Base-by-base conservation (phyloP, 2,888 invertebrate genomes). In the Lycaena phlaeas region DNA sequence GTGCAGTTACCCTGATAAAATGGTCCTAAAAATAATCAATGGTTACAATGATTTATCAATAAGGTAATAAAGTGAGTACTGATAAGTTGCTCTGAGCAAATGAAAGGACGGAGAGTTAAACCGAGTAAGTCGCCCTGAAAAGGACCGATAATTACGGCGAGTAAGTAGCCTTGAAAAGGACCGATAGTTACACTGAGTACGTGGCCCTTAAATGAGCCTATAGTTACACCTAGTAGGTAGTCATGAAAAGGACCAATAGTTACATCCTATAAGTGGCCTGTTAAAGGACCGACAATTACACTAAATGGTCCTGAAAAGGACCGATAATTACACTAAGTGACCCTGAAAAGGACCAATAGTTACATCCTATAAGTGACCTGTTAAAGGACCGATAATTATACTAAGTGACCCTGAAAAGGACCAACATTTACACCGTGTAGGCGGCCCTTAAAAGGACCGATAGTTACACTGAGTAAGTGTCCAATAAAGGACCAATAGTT, bases 1-100 rank as follows among this genome's bases (percentile, higher is more conserved):
- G 11, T 28, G 37, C 45, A 26, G 38, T 44, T 42, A 41, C 39
- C 42, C 14, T 34, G 30, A 34, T 14, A 14, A n/a, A n/a, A 15
- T 47, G 25, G 47, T 27, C n/a, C n/a, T n/a, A n/a, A n/a, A n/a
- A n/a, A n/a, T n/a, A n/a, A n/a, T n/a, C n/a, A n/a, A n/a, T n/a
- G n/a, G 10, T 15, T 28, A 18, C 9, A 7, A 25, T n/a, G n/a
- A n/a, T n/a, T n/a, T n/a, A n/a, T n/a, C n/a, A n/a, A n/a, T n/a
- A n/a, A n/a, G n/a, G n/a, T n/a, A n/a, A n/a, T n/a, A n/a, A n/a
- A n/a, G n/a, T n/a, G n/a, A n/a, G n/a, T n/a, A n/a, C n/a, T n/a
- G n/a, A n/a, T n/a, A n/a, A n/a, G n/a, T n/a, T n/a, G n/a, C n/a
- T n/a, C n/a, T n/a, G n/a, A n/a, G n/a, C n/a, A n/a, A n/a, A n/a